Percentiles rank a stretch among this genome's conserved stretches.
These are phyloP conservation scores for Enhydra lutris DNA, from an alignment of 2,113 vertebrate genomes.

Conservation along the genomic window DNA sequence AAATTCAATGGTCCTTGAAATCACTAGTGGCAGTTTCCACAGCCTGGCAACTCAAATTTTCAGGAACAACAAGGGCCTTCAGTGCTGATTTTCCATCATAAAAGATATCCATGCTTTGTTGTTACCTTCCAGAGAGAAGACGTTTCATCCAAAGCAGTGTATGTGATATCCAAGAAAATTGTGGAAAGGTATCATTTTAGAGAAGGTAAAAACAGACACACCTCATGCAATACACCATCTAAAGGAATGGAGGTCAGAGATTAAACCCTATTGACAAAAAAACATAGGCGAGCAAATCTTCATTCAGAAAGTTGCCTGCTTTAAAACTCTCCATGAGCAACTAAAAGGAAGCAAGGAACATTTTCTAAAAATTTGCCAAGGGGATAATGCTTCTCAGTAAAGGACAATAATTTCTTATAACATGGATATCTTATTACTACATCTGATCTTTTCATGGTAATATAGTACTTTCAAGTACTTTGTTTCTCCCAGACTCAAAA, in stretches of 20 bases:
- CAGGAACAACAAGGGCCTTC: neutral
- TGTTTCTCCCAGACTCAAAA: neutral
- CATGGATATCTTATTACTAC: neutral
- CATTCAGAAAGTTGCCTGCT: neutral
- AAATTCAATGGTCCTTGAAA: neutral
- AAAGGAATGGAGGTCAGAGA: constrained; percentile 3
- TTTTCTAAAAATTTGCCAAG: neutral
- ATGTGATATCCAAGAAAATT: neutral
- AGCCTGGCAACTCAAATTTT: neutral
- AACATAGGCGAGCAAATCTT: neutral
- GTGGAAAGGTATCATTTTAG: constrained; percentile 14
- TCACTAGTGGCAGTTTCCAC: neutral
- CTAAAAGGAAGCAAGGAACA: neutral
- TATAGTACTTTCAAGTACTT: neutral
- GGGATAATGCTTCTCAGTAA: neutral
- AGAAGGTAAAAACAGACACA: constrained; percentile 1
- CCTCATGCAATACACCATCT: neutral
- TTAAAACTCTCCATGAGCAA: constrained; percentile 53
- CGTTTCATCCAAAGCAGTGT: neutral
- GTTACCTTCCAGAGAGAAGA: neutral
- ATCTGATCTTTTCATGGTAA: constrained; percentile 30
- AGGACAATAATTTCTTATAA: neutral
- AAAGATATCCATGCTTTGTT: constrained; percentile 1
- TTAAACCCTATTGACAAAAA: neutral
- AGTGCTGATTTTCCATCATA: constrained; percentile 8